A percentile compares a stretch with the other conserved stretches of the same genome.
These are phyloP conservation scores for Eclectus roratus DNA, from an alignment of 2,113 vertebrate species.

Conservation along the genomic window DNA sequence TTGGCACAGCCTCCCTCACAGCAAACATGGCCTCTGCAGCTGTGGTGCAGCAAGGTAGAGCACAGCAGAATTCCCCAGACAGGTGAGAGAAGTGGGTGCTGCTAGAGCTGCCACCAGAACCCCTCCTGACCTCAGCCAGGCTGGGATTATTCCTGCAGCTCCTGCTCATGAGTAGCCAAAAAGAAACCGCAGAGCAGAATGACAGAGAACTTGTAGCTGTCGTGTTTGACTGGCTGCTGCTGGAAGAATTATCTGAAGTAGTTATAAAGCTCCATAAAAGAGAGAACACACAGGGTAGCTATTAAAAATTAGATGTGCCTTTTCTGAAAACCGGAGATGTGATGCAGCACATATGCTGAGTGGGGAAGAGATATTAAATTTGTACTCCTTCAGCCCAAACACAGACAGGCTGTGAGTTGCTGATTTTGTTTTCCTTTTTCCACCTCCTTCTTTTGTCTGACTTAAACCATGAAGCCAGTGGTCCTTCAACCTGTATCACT, in stretches of 20 bases:
- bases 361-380: conserved; percentile 1
- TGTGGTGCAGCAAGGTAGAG: background rate
- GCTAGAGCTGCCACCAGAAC: background rate
- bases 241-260: background rate
- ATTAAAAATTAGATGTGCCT: background rate
- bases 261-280: background rate
- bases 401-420: background rate
- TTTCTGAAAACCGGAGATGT: conserved; percentile 8
- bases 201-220: background rate
- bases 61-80: background rate
- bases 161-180: background rate
- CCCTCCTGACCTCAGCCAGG: background rate
- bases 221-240: background rate
- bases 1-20: background rate
- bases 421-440: background rate
- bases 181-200: background rate
- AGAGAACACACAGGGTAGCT: background rate
- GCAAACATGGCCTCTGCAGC: background rate
- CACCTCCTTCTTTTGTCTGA: background rate
- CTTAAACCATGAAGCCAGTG: background rate
- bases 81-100: background rate
- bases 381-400: background rate
- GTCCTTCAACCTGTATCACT: background rate
- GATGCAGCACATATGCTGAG: background rate
- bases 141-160: too few relatives aligned